phyloP scores from a whole-genome alignment of 64 coral and sea anemone species.

The Dendrophyllia cribrosa region DNA sequence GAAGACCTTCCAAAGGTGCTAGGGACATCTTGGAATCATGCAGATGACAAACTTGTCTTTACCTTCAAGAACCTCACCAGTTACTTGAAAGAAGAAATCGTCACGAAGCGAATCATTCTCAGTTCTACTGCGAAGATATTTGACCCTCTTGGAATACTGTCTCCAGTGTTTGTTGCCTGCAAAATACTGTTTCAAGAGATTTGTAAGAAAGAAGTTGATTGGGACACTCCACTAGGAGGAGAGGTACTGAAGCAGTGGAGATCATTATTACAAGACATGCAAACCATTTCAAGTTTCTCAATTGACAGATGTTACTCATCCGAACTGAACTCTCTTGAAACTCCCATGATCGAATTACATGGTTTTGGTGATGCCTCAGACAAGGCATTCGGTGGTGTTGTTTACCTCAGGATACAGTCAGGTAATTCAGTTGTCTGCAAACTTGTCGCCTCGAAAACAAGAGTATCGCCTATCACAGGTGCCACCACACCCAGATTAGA shows the following conservation, averaged over 20 bases:
- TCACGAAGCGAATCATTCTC: slow-evolving; percentile 50
- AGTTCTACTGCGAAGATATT: slow-evolving; percentile 54
- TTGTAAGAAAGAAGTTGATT: background rate
- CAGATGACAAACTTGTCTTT: too few relatives aligned
- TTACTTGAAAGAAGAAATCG: slow-evolving; percentile 4
- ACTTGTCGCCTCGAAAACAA: background rate
- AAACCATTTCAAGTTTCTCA: background rate
- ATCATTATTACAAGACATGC: background rate
- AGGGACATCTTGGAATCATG: too few relatives aligned
- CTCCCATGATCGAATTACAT: background rate
- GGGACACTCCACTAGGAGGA: too few relatives aligned
- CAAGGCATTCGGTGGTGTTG: background rate
- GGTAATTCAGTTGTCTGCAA: background rate
- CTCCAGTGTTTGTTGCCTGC: slow-evolving; percentile 24
- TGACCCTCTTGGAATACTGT: slow-evolving; percentile 33
- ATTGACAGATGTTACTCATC: background rate
- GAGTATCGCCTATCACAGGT: slow-evolving; percentile 8
- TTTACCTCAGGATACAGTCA: background rate
- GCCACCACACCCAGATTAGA: slow-evolving; percentile 25
- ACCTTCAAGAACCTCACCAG: slow-evolving; percentile 2
- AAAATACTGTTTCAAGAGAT: background rate
- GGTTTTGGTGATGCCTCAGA: slow-evolving; percentile 33
- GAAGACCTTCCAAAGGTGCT: background rate
- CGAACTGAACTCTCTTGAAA: background rate
- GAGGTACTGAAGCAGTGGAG: background rate